A percentile compares a stretch with the other conserved stretches of the same genome.
phyloP scores from a whole-genome alignment of 2,888 invertebrate species.

The Hemithea aestivaria region DNA sequence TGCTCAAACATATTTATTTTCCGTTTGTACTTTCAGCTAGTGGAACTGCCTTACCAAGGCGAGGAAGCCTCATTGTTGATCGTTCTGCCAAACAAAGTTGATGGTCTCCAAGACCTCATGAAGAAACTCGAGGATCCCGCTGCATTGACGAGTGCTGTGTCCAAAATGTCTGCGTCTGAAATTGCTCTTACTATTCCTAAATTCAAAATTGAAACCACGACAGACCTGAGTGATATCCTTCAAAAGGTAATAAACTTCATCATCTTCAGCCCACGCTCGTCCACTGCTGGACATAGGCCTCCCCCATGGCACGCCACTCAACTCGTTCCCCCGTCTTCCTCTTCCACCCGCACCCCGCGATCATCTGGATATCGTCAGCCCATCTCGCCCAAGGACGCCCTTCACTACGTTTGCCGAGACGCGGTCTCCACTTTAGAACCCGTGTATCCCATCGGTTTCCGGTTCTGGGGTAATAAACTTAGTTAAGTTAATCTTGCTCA shows the following conservation, averaged over 20 bases:
- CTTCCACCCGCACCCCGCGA: too few relatives aligned
- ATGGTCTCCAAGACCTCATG: conserved; percentile 81
- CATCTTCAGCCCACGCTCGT: too few relatives aligned
- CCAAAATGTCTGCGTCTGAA: conserved; percentile 59
- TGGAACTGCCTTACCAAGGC: conserved; percentile 87
- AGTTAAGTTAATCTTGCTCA: too few relatives aligned
- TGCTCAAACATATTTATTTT: neutral
- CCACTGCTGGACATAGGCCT: too few relatives aligned
- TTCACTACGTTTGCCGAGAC: too few relatives aligned
- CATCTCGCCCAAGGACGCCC: too few relatives aligned
- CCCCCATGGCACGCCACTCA: too few relatives aligned
- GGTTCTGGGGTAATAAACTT: too few relatives aligned
- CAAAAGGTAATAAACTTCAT: conserved; percentile 68
- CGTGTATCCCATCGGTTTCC: too few relatives aligned
- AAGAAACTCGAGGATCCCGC: conserved; percentile 74
- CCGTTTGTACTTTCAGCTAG: conserved; percentile 60
- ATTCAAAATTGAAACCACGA: conserved; percentile 87
- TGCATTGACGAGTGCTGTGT: conserved; percentile 56
- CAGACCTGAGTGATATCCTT: conserved; percentile 80
- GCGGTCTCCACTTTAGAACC: too few relatives aligned
- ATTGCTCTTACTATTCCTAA: conserved; percentile 85
- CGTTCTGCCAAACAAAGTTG: conserved; percentile 83
- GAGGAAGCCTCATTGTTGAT: conserved; percentile 84
- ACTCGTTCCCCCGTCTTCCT: too few relatives aligned
- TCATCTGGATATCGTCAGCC: too few relatives aligned